These are phyloP conservation scores for Aplodontia rufa DNA, from an alignment of 2,113 vertebrate species.

Conservation along the genomic window DNA sequence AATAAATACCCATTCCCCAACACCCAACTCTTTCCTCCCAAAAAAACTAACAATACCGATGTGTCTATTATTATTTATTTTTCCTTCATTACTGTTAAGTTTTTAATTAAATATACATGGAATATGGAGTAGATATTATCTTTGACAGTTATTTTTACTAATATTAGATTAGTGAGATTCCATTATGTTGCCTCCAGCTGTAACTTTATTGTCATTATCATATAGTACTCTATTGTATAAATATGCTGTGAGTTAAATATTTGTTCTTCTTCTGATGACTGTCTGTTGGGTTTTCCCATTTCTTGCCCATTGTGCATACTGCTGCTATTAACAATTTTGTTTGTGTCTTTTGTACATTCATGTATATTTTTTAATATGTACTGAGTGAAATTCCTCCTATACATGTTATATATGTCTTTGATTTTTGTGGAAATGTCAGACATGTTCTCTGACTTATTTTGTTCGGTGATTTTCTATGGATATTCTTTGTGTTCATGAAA, in stretches of 20 bases:
- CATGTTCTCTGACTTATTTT: not conserved
- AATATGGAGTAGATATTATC: not conserved
- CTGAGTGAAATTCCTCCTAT: not conserved
- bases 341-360: not conserved
- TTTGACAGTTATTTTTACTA: not conserved
- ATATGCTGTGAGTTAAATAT: not conserved
- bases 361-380: not conserved
- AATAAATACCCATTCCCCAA: not conserved
- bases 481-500: not conserved
- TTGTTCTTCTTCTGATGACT: not conserved
- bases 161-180: not conserved
- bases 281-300: not conserved
- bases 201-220: not conserved
- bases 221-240: not conserved
- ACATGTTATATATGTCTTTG: not conserved
- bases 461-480: not conserved
- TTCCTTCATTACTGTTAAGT: not conserved
- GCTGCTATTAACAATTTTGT: not conserved
- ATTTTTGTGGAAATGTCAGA: not conserved
- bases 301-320: not conserved
- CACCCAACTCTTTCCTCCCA: not conserved
- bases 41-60: not conserved
- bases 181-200: not conserved
- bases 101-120: not conserved
- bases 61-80: not conserved